These are phyloP conservation scores for Amblyjoppa proteus DNA, from an alignment of 2,888 invertebrate genomes.

Conservation along the genomic window DNA sequence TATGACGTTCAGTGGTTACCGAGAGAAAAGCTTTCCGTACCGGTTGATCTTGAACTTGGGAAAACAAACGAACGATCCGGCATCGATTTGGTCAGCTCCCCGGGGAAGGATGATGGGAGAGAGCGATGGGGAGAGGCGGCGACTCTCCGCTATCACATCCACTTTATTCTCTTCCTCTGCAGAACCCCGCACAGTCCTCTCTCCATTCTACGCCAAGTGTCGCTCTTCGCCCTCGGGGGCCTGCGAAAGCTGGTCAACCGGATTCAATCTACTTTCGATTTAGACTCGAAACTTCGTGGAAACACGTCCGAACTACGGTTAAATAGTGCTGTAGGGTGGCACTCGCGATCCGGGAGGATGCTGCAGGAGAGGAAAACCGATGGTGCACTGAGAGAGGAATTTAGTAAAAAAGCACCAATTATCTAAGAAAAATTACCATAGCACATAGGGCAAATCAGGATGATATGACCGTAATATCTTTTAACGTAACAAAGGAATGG, in stretches of 20 bases:
- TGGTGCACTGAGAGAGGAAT: background rate
- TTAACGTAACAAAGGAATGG: too few relatives aligned
- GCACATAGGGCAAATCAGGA: too few relatives aligned
- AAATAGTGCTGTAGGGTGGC: conserved; percentile 27
- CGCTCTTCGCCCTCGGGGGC: conserved; percentile 41
- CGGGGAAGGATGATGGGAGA: background rate
- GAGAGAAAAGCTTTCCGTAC: conserved; percentile 34
- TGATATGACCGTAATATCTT: too few relatives aligned
- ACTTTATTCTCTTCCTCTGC: conserved; percentile 6
- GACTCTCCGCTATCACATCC: background rate
- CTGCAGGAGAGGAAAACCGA: conserved; percentile 1
- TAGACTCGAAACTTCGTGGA: conserved; percentile 56
- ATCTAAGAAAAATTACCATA: too few relatives aligned
- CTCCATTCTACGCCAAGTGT: conserved; percentile 19
- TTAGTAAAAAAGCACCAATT: too few relatives aligned
- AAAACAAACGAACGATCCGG: conserved; percentile 37
- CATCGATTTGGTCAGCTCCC: conserved; percentile 5
- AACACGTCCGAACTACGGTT: conserved; percentile 55
- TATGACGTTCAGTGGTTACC: conserved; percentile 29
- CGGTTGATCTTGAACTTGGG: conserved; percentile 62
- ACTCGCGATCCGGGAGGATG: conserved; percentile 25
- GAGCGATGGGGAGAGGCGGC: background rate
- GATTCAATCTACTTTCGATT: conserved; percentile 67
- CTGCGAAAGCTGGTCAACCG: conserved; percentile 58
- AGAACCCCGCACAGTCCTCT: background rate